Evolutionary conservation across 2,888 invertebrate genomes (phyloP).

Genomic region (Allacma fusca): DNA sequence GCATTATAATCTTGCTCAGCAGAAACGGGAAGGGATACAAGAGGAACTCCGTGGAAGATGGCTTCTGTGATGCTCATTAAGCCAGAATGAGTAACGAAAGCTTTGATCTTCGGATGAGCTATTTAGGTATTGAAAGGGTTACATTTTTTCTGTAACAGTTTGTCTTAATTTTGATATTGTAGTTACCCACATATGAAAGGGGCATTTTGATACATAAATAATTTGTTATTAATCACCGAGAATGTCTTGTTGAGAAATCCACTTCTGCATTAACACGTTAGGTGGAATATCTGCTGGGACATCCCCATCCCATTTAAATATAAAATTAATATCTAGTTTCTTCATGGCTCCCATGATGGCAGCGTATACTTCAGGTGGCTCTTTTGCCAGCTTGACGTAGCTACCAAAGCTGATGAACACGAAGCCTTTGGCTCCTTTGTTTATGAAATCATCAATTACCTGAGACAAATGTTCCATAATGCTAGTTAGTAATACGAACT

Average conservation of each 20-base stretch:
- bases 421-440: too few relatives aligned
- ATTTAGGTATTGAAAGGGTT: too few relatives aligned
- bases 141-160: too few relatives aligned
- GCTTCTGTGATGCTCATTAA: conserved; percentile 73
- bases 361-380: conserved; percentile 14
- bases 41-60: conserved; percentile 70
- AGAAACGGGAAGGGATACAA: conserved; percentile 68
- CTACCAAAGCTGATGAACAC: too few relatives aligned
- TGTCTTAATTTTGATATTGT: neutral
- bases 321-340: conserved; percentile 46
- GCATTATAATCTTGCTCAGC: too few relatives aligned
- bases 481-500: too few relatives aligned
- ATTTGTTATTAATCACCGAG: conserved; percentile 35
- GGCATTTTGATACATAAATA: neutral
- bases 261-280: conserved; percentile 60
- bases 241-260: conserved; percentile 53
- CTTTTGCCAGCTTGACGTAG: too few relatives aligned
- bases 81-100: conserved; percentile 75
- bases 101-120: conserved; percentile 69
- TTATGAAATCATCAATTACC: too few relatives aligned
- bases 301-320: conserved; percentile 53
- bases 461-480: too few relatives aligned
- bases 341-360: conserved; percentile 50
- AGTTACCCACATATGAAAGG: neutral
- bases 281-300: conserved; percentile 63